Evolutionary conservation across 2,113 vertebrate species (phyloP).

Genomic region (Pagrus major): DNA sequence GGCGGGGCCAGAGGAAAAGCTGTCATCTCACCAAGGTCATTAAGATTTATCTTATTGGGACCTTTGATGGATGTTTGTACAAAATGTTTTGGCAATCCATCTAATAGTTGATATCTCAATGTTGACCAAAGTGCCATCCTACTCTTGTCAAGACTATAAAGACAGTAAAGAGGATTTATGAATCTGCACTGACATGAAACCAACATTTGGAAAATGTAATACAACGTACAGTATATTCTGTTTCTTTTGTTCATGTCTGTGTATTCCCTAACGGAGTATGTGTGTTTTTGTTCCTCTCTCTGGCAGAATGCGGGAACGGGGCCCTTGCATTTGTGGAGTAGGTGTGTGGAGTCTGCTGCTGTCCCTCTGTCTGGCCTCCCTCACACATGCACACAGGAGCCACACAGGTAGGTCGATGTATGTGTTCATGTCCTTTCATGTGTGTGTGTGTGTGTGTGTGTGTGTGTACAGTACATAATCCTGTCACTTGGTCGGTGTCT

Average conservation of each 20-base stretch:
- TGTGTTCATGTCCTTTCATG: not conserved
- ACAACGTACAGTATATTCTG: not conserved
- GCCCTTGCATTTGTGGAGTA: slow-evolving; percentile 82
- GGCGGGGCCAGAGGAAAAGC: too few species aligned
- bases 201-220: not conserved
- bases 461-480: slow-evolving; percentile 17
- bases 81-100: not conserved
- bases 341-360: slow-evolving; percentile 90
- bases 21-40: not conserved
- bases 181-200: not conserved
- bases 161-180: not conserved
- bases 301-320: slow-evolving; percentile 90
- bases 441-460: not conserved
- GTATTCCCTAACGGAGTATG: slow-evolving; percentile 15
- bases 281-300: slow-evolving; percentile 45
- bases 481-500: slow-evolving; percentile 18
- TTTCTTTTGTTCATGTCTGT: not conserved
- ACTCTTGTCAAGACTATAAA: too few species aligned
- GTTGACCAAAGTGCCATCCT: not conserved
- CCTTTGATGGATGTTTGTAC: not conserved
- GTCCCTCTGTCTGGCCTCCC: slow-evolving; percentile 88
- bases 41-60: not conserved
- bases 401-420: slow-evolving; percentile 88
- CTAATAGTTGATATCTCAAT: not conserved
- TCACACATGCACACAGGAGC: slow-evolving; percentile 89